These are phyloP conservation scores for Thumatha senex DNA, from an alignment of 2,888 invertebrate genomes.

Conservation along the genomic window DNA sequence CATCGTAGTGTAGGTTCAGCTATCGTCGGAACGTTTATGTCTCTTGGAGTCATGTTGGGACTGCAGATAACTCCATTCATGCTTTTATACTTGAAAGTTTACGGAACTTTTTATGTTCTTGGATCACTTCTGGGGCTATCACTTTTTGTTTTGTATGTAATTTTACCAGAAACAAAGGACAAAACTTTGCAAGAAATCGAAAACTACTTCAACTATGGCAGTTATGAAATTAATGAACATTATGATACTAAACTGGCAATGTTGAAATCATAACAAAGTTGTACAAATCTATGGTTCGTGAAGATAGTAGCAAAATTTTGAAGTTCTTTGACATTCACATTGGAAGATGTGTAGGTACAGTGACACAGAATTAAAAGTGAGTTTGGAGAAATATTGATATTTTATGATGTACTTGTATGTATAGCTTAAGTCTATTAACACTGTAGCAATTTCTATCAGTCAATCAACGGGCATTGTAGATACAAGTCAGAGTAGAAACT, in stretches of 20 bases:
- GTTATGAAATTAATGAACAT: neutral
- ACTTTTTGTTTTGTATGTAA: slow-evolving; percentile 3
- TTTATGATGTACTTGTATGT: no score
- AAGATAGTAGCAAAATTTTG: no score
- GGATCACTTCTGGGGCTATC: neutral
- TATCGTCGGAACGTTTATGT: slow-evolving; percentile 45
- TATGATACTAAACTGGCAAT: neutral
- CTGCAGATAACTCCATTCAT: slow-evolving; percentile 55
- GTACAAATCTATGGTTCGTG: no score
- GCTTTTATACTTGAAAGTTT: slow-evolving; percentile 21
- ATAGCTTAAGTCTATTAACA: no score
- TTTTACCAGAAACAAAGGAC: slow-evolving; percentile 15
- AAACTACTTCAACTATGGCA: slow-evolving; percentile 10
- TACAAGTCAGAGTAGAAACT: no score
- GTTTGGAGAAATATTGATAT: no score
- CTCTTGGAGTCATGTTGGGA: slow-evolving; percentile 40
- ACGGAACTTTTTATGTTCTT: slow-evolving; percentile 2
- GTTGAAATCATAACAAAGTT: slow-evolving; percentile 1
- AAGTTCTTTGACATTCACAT: neutral
- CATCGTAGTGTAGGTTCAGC: slow-evolving; percentile 55
- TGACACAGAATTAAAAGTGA: no score
- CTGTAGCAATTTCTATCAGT: no score
- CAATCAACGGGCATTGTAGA: no score
- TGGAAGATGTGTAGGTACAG: neutral
- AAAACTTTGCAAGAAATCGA: slow-evolving; percentile 11